Evolutionary conservation across 1,140 invertebrate genomes (phyloP).

Genomic region (Trachelipus rathkii): DNA sequence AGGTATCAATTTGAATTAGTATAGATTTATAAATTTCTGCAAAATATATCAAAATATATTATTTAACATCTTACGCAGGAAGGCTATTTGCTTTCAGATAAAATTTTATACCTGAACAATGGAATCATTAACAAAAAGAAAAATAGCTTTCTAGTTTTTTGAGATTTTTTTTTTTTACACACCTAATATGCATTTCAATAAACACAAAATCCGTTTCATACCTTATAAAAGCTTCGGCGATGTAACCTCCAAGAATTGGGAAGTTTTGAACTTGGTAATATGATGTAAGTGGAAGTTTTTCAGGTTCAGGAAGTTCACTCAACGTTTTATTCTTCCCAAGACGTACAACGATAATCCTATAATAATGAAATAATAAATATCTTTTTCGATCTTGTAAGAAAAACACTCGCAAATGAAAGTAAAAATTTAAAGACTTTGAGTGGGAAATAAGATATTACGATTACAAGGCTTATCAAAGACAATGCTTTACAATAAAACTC

Average conservation of each 20-base stretch:
- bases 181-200: no score
- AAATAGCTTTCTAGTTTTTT: no score
- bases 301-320: conserved; percentile 62
- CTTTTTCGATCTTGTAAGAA: neutral
- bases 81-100: neutral
- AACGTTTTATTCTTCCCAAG: conserved; percentile 62
- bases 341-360: conserved; percentile 68
- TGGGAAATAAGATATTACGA: no score
- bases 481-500: no score
- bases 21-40: neutral
- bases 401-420: no score
- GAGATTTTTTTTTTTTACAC: no score
- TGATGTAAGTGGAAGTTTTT: conserved; percentile 62
- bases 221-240: conserved; percentile 75
- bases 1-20: no score
- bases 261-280: conserved; percentile 68
- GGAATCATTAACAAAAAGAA: no score
- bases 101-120: no score
- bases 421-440: no score
- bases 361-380: conserved; percentile 37
- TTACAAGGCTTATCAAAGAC: no score
- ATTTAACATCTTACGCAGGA: neutral
- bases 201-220: conserved; percentile 45
- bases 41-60: neutral
- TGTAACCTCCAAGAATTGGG: conserved; percentile 64